These are phyloP conservation scores for Cercopithecus mona DNA, from an alignment of 2,113 vertebrate species.

Conservation along the genomic window DNA sequence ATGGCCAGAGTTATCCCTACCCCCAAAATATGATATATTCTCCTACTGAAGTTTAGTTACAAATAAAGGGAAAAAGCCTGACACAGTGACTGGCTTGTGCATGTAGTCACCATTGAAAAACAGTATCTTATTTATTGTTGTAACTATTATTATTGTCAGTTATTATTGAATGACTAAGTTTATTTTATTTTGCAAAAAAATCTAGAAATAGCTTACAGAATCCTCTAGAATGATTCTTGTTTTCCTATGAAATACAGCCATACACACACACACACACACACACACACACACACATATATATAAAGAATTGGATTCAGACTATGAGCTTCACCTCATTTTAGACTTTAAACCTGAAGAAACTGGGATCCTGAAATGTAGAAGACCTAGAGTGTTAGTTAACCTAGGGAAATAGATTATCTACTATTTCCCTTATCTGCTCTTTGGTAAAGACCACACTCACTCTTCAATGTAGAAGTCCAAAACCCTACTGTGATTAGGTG, in stretches of 20 bases:
- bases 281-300: too few relatives aligned
- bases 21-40: neutral
- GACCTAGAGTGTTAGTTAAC: neutral
- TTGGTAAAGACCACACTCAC: neutral
- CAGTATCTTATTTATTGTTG: neutral
- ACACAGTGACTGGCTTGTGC: neutral
- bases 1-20: neutral
- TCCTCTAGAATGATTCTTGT: neutral
- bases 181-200: neutral
- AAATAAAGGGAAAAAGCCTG: neutral
- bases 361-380: neutral
- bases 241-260: neutral
- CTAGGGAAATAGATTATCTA: neutral
- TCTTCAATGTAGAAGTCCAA: neutral
- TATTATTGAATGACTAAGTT: neutral
- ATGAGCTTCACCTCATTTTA: neutral
- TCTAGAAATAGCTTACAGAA: neutral
- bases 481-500: neutral
- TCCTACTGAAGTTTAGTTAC: neutral
- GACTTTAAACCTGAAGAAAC: neutral
- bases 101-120: neutral
- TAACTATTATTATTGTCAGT: neutral
- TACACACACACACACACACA: too few relatives aligned
- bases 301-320: neutral
- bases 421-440: neutral